These are phyloP conservation scores for Rambutsinella grinnellia DNA, from an alignment of 2,888 invertebrate species.

Conservation along the genomic window DNA sequence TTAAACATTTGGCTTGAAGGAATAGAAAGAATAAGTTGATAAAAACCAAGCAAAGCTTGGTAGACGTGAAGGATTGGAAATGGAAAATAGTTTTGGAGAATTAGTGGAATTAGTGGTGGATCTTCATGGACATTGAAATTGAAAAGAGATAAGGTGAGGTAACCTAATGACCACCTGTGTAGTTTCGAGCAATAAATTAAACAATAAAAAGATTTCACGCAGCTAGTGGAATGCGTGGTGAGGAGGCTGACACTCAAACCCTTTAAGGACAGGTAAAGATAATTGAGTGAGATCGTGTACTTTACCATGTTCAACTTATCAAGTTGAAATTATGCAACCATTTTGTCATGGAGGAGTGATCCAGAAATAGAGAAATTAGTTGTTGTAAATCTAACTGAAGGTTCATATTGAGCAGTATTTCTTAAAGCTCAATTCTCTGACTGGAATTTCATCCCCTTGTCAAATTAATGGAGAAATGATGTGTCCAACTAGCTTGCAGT, in stretches of 20 bases:
- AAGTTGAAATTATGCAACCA: no score
- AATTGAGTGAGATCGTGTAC: no score
- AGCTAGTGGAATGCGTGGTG: constrained; percentile 20
- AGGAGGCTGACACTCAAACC: neutral
- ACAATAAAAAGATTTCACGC: constrained; percentile 60
- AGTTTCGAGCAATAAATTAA: constrained; percentile 64
- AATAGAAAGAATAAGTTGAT: no score
- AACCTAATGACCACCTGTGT: constrained; percentile 66
- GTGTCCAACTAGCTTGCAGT: neutral
- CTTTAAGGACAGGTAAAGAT: neutral
- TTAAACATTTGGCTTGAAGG: no score
- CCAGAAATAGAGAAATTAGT: no score
- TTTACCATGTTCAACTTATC: no score
- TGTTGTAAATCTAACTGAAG: no score
- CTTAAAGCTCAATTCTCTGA: no score
- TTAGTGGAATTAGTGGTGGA: constrained; percentile 10
- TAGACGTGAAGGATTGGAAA: constrained; percentile 29
- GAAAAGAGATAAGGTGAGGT: constrained; percentile 50
- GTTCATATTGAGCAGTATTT: no score
- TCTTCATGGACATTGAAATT: constrained; percentile 20
- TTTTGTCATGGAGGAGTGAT: no score
- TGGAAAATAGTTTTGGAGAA: neutral
- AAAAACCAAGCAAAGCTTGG: no score
- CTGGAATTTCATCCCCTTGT: neutral
- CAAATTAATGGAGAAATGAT: neutral